Conservation (phyloP, 2,113 vertebrate genomes). For the Siniperca chuatsi region DNA sequence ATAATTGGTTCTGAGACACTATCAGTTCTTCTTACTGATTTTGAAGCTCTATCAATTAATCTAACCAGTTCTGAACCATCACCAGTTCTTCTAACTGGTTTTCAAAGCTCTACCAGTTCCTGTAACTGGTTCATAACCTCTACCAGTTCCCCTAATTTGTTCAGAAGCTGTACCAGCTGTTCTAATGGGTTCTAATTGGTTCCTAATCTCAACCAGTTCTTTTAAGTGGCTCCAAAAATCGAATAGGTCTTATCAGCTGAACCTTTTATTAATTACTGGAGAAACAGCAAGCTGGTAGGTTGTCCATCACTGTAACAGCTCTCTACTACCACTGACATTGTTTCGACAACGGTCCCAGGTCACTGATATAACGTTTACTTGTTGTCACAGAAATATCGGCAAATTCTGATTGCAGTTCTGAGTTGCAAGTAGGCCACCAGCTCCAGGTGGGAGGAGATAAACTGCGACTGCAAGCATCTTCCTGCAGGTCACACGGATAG, state of each 20-base stretch:
- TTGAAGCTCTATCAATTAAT: too few relatives aligned
- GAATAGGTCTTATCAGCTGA: not conserved
- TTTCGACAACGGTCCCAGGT: not conserved
- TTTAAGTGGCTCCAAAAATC: not conserved
- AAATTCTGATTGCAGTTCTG: slow-evolving; percentile 4
- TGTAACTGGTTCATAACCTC: not conserved
- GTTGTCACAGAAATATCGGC: not conserved
- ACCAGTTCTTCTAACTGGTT: too few relatives aligned
- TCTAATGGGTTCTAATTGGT: not conserved
- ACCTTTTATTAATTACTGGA: not conserved
- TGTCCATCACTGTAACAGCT: not conserved
- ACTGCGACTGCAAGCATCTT: slow-evolving; percentile 41
- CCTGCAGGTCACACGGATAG: slow-evolving; percentile 23
- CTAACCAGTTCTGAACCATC: not conserved
- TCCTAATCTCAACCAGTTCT: too few relatives aligned
- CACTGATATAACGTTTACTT: not conserved
- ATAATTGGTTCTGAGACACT: too few relatives aligned
- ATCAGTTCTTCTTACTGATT: too few relatives aligned
- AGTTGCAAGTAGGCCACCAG: slow-evolving; percentile 45
- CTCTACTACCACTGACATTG: not conserved
- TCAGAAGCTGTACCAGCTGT: not conserved
- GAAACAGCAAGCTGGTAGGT: not conserved
- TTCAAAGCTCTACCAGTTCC: not conserved
- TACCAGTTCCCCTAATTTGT: not conserved
- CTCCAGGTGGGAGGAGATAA: slow-evolving; percentile 55